A percentile compares a stretch with the other conserved stretches of the same genome.
These are phyloP conservation scores for Biston betularia DNA, from an alignment of 2,888 invertebrate genomes.

Conservation along the genomic window DNA sequence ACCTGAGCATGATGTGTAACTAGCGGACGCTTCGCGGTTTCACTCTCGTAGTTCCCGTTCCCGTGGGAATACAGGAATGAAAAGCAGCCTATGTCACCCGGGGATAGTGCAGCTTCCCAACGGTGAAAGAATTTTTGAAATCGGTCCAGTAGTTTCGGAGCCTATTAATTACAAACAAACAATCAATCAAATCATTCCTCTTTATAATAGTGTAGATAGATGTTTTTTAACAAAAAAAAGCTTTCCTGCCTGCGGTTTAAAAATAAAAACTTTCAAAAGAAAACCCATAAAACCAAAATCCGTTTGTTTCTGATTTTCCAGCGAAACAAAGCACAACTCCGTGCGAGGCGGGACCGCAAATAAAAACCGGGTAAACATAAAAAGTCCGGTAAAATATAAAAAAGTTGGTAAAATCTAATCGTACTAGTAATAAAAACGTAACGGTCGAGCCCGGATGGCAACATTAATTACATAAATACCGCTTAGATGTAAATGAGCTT, in stretches of 20 bases:
- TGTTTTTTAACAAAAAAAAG: not conserved
- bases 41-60: no score
- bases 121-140: no score
- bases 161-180: no score
- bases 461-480: constrained; percentile 63
- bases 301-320: constrained; percentile 38
- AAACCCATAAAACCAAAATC: constrained; percentile 30
- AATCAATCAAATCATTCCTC: no score
- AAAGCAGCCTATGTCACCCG: no score
- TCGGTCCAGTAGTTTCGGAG: no score
- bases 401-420: constrained; percentile 55
- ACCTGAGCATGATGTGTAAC: no score
- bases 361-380: constrained; percentile 30
- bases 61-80: no score
- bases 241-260: constrained; percentile 9
- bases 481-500: constrained; percentile 60
- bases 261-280: constrained; percentile 30
- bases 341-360: constrained; percentile 32
- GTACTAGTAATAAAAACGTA: constrained; percentile 52
- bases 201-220: no score
- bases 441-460: constrained; percentile 51
- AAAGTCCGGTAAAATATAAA: constrained; percentile 34
- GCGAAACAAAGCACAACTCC: constrained; percentile 35
- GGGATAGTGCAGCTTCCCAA: no score
- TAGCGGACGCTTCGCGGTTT: no score